Evolutionary conservation across 2,888 invertebrate species (phyloP).

Genomic region (Heliconius erato): DNA sequence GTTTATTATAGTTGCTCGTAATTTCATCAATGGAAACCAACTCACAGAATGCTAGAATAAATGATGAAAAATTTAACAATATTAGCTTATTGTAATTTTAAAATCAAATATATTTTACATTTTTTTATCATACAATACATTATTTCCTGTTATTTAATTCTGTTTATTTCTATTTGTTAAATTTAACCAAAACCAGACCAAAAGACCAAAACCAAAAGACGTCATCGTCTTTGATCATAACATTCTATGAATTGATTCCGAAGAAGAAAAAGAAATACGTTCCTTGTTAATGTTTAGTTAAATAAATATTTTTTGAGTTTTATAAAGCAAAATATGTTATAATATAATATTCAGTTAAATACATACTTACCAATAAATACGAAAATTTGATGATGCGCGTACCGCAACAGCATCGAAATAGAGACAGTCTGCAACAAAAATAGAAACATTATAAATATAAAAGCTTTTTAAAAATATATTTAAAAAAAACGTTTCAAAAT

Average conservation of each 20-base stretch:
- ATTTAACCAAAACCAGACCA: too few relatives aligned
- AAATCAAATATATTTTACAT: too few relatives aligned
- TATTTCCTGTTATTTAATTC: too few relatives aligned
- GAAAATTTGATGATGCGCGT: constrained; percentile 99
- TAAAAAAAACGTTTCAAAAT: too few relatives aligned
- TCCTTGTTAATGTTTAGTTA: not conserved
- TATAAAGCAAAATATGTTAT: not conserved
- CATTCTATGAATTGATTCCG: not conserved
- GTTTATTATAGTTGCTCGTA: not conserved
- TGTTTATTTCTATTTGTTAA: too few relatives aligned
- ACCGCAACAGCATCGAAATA: constrained; percentile 98
- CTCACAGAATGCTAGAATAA: not conserved
- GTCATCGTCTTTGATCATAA: not conserved
- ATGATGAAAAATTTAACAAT: not conserved
- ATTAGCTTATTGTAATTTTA: too few relatives aligned
- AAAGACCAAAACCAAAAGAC: too few relatives aligned
- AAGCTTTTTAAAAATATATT: not conserved
- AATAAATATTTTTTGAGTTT: not conserved
- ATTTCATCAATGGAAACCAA: not conserved
- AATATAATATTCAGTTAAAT: constrained; percentile 30
- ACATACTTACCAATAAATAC: constrained; percentile 96
- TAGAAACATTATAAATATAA: not conserved
- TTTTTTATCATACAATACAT: too few relatives aligned
- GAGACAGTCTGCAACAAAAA: constrained; percentile 95
- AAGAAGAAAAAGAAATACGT: not conserved